These are phyloP conservation scores for Chironomus striatipennis DNA, from an alignment of 1,140 invertebrate genomes.

Conservation along the genomic window DNA sequence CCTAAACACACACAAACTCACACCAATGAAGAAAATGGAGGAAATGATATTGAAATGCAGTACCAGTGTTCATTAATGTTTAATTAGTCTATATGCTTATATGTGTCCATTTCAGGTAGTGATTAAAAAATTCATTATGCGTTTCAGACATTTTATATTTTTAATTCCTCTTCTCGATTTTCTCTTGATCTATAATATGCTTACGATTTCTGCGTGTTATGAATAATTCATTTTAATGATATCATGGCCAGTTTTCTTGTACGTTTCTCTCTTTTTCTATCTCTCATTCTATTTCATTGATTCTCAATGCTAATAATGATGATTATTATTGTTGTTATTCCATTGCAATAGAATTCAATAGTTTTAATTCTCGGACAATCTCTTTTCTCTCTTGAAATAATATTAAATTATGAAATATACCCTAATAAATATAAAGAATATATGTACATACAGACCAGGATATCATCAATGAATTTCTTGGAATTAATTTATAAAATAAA, in stretches of 20 bases:
- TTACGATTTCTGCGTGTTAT: conserved; percentile 1
- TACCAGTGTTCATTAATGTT: background rate
- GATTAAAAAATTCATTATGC: background rate
- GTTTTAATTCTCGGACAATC: background rate
- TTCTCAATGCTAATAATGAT: background rate
- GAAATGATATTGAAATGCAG: background rate
- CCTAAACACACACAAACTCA: background rate
- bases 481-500: too few relatives aligned
- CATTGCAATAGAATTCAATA: background rate
- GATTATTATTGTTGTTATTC: too few relatives aligned
- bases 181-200: background rate
- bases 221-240: conserved; percentile 12
- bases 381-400: background rate
- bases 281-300: background rate
- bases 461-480: too few relatives aligned
- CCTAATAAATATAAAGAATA: too few relatives aligned
- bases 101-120: conserved; percentile 6
- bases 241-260: background rate
- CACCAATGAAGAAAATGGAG: background rate
- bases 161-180: background rate
- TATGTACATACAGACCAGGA: too few relatives aligned
- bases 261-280: background rate
- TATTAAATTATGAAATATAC: too few relatives aligned
- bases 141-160: background rate
- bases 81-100: background rate